Conservation (phyloP, 2,113 vertebrate species). For the Struthio camelus region DNA sequence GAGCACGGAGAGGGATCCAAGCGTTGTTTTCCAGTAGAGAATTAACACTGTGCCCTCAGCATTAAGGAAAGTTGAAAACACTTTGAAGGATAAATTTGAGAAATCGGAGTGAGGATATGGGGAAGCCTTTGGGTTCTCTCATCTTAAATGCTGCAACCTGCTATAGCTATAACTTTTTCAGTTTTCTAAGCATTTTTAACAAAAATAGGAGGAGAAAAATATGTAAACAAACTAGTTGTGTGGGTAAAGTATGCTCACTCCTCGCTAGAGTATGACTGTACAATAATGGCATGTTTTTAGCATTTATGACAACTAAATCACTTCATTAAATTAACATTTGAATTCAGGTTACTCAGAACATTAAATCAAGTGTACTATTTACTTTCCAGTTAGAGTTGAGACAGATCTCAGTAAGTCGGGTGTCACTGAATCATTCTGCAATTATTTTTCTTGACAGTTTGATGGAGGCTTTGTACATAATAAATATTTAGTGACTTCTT, state of each 20-base stretch:
- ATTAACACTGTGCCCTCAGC: background rate
- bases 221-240: background rate
- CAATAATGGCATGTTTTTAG: background rate
- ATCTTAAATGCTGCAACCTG: background rate
- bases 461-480: background rate
- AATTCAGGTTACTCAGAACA: background rate
- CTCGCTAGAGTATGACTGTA: background rate
- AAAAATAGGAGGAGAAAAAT: background rate
- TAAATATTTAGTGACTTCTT: background rate
- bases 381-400: background rate
- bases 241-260: background rate
- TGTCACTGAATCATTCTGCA: background rate
- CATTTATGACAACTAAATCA: background rate
- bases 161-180: background rate
- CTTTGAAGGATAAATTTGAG: background rate
- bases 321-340: background rate
- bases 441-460: constrained; percentile 8
- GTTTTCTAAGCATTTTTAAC: background rate
- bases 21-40: too few species aligned
- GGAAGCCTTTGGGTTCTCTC: background rate
- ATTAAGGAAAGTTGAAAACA: background rate
- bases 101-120: background rate
- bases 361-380: background rate
- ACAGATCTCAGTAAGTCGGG: background rate
- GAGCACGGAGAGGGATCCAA: background rate